Evolutionary conservation across 2,888 invertebrate genomes (phyloP), one percentile per base, ranked within the genome.

Genomic region (Lordiphosa fenestrarum): DNA sequence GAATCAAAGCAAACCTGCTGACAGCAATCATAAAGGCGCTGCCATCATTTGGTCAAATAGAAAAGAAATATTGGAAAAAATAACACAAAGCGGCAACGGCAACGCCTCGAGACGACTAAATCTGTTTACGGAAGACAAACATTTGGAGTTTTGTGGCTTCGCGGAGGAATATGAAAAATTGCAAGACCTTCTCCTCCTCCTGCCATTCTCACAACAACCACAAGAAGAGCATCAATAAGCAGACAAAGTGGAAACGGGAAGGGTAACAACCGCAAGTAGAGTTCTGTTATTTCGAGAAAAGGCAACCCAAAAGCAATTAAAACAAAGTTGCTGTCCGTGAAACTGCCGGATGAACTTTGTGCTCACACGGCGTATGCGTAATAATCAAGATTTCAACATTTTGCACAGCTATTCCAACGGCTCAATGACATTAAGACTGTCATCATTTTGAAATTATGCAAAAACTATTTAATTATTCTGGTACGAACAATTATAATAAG

Each of bases 41-140:
- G 30, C 23, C 35, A 15, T 54, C n/a, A 35, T 30, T 30, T 30
- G 30, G 30, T 30, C 39, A 42, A 59, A 39, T 41, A 39, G 40
- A 62, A 55, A 44, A 57, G 50, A 40, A 62, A 59, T 60, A 60
- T 66, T 52, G 62, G 41, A 53, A 65, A 6, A 19, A 38, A 41
- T 15, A 47, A 30, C 47, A 35, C 53, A 56, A 63, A 38, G 37
- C 53, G 54, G 62, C 49, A 41, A 61, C 53, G 54, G 62, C 49
- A 41, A 61, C 50, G 40, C 41, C 30, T 23, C 52, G 48, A 44
- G 41, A 56, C 55, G 46, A 44, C 41, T 42, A 56, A 73, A 70
- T 73, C 71, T 73, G 64, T 72, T 74, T 75, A 63, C 73, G 66
- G 63, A 76, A 73, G 73, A 53, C 65, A 61, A 73, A 67, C 53